These are phyloP conservation scores for Zhuqinia jingwanae DNA, from an alignment of 2,888 invertebrate species.

Conservation along the genomic window DNA sequence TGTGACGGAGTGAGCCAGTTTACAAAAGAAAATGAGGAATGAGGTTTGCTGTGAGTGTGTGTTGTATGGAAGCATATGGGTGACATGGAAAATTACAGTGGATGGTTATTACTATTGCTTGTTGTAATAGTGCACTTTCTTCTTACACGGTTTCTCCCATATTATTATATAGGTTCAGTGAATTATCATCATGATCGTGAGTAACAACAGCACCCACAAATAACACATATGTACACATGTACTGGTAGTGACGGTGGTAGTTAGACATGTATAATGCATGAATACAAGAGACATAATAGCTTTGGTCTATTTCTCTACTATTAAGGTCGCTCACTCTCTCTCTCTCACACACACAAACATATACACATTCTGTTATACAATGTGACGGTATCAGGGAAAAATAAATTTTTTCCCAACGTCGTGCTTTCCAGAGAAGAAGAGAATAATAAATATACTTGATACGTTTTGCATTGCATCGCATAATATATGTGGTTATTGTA, in stretches of 20 bases:
- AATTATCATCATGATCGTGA: background rate
- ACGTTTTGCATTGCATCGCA: too few species aligned
- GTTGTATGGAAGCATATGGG: conserved; percentile 55
- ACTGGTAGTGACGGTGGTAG: too few species aligned
- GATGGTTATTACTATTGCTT: conserved; percentile 17
- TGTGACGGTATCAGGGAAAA: background rate
- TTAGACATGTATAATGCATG: conserved; percentile 2
- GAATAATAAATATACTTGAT: too few species aligned
- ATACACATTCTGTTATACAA: too few species aligned
- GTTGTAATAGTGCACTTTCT: background rate
- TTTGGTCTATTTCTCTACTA: conserved; percentile 3
- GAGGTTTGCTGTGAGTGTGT: conserved; percentile 6
- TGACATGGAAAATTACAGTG: conserved; percentile 58
- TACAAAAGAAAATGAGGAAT: conserved; percentile 44
- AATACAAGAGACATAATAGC: background rate
- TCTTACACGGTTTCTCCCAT: background rate
- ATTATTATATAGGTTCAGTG: background rate
- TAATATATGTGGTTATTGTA: too few species aligned
- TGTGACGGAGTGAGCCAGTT: conserved; percentile 23
- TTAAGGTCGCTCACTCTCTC: too few species aligned
- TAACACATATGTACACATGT: background rate
- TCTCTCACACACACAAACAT: too few species aligned
- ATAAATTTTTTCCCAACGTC: background rate
- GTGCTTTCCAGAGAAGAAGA: background rate
- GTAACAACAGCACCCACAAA: background rate